Conservation (phyloP, 1,140 invertebrate genomes). For the Lepidurus apus region DNA sequence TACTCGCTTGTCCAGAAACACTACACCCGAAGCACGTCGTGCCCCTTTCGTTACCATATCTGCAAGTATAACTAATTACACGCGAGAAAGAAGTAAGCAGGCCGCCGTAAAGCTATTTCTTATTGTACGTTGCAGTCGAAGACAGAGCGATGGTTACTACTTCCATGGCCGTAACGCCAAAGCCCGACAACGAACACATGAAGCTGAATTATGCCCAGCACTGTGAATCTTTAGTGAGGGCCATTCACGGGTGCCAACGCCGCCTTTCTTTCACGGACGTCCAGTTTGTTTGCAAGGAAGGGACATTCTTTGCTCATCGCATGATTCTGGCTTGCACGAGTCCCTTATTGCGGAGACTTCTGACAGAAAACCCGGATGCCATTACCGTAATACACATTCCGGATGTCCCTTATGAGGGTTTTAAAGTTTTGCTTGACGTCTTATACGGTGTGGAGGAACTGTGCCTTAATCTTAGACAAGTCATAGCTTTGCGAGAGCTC, state of each 20-base stretch:
- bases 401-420: conserved; percentile 31
- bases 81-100: neutral
- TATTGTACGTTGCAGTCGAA: neutral
- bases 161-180: neutral
- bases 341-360: conserved; percentile 28
- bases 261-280: conserved; percentile 33
- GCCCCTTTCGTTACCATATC: neutral
- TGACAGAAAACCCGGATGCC: conserved; percentile 32
- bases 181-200: conserved; percentile 6
- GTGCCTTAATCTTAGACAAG: conserved; percentile 29
- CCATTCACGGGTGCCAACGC: conserved; percentile 33
- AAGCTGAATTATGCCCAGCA: conserved; percentile 31
- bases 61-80: conserved; percentile 6
- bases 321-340: conserved; percentile 31
- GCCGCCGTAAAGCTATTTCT: neutral
- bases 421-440: conserved; percentile 29
- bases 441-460: conserved; percentile 32
- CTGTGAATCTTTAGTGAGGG: conserved; percentile 33
- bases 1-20: conserved; percentile 14
- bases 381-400: conserved; percentile 33
- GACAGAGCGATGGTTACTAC: neutral
- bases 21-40: conserved; percentile 6
- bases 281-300: conserved; percentile 31
- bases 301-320: conserved; percentile 32
- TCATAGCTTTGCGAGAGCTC: conserved; percentile 32